Evolutionary conservation across 2,113 vertebrate species (phyloP), one percentile per base, ranked within the genome.

Genomic region (Perca fluviatilis): DNA sequence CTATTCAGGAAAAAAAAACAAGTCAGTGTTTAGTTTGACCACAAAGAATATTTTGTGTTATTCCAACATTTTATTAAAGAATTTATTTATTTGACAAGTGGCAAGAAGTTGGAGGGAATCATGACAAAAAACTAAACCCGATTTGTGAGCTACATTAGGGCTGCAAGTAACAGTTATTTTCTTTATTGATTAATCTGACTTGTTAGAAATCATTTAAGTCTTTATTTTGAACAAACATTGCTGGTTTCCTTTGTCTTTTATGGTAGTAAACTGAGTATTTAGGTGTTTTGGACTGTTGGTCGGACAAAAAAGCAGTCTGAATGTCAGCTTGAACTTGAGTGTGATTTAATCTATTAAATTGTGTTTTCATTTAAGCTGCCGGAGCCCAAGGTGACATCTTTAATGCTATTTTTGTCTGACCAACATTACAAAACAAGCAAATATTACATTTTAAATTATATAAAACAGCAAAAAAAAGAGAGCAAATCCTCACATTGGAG

Each of bases 1-100:
- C 27, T 58, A 60, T 60, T 21, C 25, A 65, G 63, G 76, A 62
- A 51, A n/a, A 36, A 36, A 70, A 64, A 78, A 67, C 46, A 33
- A 19, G 50, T 49, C 49, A 0, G 1, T 40, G 46, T 83, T 51
- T 54, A 72, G 46, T 2, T 56, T 70, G 19, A 67, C 30, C 40
- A 61, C 2, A 5, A 19, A 46, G 36, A 60, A 40, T n/a, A 12
- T 13, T 57, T 57, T 25, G 16, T 14, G 19, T 11, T 40, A 21
- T 30, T 60, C 21, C 19, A 53, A 11, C 51, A 23, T 74, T 82
- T 79, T 54, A 40, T 43, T 50, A 16, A 74, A 49, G 2, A 50
- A 27, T 27, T 27, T 27, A 27, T 27, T 27, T 27, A 27, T 27
- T 27, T 14, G 13, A 23, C 49, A 43, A 46, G 23, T 60, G 23